A percentile compares a stretch with the other conserved stretches of the same genome.
Conservation (phyloP, 1,140 invertebrate species). For the Drosophila guanche region DNA sequence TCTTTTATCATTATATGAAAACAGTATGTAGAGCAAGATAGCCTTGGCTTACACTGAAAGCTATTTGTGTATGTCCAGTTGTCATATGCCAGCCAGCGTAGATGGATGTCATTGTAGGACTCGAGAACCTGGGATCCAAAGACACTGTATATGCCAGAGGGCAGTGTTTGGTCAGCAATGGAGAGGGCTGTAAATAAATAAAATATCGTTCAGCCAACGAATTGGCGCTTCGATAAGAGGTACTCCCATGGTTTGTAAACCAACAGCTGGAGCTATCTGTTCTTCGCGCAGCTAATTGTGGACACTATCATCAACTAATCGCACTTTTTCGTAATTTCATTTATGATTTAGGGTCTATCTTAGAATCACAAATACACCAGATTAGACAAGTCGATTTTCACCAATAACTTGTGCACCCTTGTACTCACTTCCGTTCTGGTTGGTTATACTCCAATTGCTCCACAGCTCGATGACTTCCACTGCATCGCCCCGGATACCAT, state of each 20-base stretch:
- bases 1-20: background rate
- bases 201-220: background rate
- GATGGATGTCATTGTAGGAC: constrained; percentile 91
- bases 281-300: constrained; percentile 29
- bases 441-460: constrained; percentile 63
- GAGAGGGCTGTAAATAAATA: constrained; percentile 38
- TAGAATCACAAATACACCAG: background rate
- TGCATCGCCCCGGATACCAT: constrained; percentile 40
- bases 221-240: constrained; percentile 15
- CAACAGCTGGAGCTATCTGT: constrained; percentile 12
- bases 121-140: constrained; percentile 85
- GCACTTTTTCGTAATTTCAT: constrained; percentile 9
- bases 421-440: constrained; percentile 74
- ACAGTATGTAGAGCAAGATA: background rate
- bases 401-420: background rate
- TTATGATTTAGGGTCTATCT: constrained; percentile 36
- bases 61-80: constrained; percentile 89
- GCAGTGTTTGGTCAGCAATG: constrained; percentile 85
- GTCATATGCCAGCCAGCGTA: constrained; percentile 91
- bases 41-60: constrained; percentile 84
- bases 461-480: constrained; percentile 65
- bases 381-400: constrained; percentile 6
- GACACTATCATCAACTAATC: constrained; percentile 18
- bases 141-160: constrained; percentile 94
- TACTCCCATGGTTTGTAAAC: constrained; percentile 15